These are phyloP conservation scores for Lacanobia oleracea DNA, from an alignment of 2,888 invertebrate genomes.

Conservation along the genomic window DNA sequence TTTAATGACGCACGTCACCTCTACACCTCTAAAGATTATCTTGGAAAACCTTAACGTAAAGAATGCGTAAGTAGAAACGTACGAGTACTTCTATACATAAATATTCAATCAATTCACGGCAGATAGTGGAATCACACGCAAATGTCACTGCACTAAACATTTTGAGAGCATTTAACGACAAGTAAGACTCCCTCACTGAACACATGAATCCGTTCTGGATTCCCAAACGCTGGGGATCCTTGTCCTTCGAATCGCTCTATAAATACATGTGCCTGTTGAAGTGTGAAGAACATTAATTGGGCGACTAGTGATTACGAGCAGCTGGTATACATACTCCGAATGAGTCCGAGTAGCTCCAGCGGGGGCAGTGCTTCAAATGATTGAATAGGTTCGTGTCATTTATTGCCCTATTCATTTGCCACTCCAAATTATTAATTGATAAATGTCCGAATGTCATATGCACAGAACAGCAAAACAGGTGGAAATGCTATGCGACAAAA, in stretches of 20 bases:
- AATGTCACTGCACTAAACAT: constrained; percentile 4
- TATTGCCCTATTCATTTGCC: too few relatives aligned
- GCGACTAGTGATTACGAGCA: constrained; percentile 37
- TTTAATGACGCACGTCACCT: constrained; percentile 28
- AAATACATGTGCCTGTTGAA: constrained; percentile 38
- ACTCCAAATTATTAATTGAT: neutral
- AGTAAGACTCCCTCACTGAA: constrained; percentile 2
- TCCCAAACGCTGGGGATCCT: constrained; percentile 16
- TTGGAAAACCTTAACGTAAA: constrained; percentile 21
- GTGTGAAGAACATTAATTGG: constrained; percentile 23
- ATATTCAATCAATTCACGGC: constrained; percentile 4
- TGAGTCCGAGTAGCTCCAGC: neutral
- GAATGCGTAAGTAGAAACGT: constrained; percentile 22
- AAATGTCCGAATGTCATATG: too few relatives aligned
- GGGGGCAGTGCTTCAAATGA: neutral
- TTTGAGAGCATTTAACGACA: neutral
- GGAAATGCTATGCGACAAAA: too few relatives aligned
- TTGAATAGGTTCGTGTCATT: too few relatives aligned
- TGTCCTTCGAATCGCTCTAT: constrained; percentile 44
- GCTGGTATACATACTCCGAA: constrained; percentile 7
- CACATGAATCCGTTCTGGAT: neutral
- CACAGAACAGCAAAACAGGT: too few relatives aligned
- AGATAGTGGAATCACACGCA: constrained; percentile 5
- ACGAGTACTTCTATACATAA: constrained; percentile 34
- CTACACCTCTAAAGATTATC: constrained; percentile 13